Percentiles rank a stretch among this genome's conserved stretches.
phyloP scores from a whole-genome alignment of 2,797 vertebrate species.

The Cyprinodon diabolis region DNA sequence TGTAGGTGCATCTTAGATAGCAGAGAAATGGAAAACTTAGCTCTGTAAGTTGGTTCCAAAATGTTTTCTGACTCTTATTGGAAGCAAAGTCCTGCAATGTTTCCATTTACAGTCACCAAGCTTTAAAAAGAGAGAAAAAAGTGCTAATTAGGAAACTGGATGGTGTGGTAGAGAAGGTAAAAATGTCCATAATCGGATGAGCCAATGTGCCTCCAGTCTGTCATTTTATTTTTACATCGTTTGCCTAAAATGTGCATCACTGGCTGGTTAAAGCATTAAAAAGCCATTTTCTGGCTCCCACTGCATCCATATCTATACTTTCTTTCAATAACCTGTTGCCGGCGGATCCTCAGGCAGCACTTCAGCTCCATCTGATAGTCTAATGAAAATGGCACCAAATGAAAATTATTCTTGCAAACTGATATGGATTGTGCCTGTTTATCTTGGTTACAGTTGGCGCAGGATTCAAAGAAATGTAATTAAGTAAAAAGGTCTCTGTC shows the following conservation, averaged over 20 bases:
- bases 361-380: not conserved
- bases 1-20: too few relatives aligned
- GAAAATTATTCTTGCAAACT: slow-evolving; percentile 1
- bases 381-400: slow-evolving; percentile 1
- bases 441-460: not conserved
- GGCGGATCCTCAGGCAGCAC: not conserved
- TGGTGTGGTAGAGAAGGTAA: not conserved
- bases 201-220: not conserved
- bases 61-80: not conserved
- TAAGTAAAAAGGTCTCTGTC: not conserved
- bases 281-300: not conserved
- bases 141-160: too few relatives aligned
- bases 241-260: not conserved
- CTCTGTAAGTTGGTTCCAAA: not conserved
- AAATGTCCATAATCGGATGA: not conserved
- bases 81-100: not conserved
- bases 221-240: not conserved
- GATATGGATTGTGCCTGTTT: slow-evolving; percentile 3
- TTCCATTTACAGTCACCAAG: not conserved
- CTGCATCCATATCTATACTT: not conserved
- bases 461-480: slow-evolving; percentile 5
- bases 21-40: not conserved
- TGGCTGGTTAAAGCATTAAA: not conserved
- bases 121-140: not conserved
- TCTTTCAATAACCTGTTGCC: not conserved